These are phyloP conservation scores for Ariolimax columbianus DNA, from an alignment of 2,888 invertebrate genomes.

Conservation along the genomic window DNA sequence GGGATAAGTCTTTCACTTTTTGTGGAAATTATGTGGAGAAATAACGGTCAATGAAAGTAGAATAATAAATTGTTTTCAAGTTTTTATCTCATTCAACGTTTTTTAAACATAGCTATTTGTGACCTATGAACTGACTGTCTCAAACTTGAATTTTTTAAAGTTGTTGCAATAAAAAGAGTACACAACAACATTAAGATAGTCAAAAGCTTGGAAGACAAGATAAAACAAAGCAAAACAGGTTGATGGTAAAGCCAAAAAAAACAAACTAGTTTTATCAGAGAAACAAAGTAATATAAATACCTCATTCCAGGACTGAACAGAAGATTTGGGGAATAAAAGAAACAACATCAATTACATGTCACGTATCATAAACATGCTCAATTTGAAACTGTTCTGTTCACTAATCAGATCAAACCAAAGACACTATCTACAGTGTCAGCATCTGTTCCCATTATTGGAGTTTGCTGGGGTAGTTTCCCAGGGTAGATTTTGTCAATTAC, in stretches of 20 bases:
- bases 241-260: neutral
- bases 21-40: too few species aligned
- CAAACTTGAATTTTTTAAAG: neutral
- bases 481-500: too few species aligned
- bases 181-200: neutral
- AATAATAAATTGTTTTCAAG: too few species aligned
- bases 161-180: too few species aligned
- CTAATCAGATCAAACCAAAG: too few species aligned
- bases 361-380: neutral
- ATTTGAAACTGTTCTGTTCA: too few species aligned
- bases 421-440: too few species aligned
- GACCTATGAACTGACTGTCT: neutral
- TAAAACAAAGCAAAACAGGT: neutral
- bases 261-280: neutral
- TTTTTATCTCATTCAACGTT: neutral
- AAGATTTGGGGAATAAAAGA: constrained; percentile 6
- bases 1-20: too few species aligned
- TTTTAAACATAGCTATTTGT: neutral
- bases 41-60: too few species aligned
- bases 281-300: constrained; percentile 46
- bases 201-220: neutral
- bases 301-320: constrained; percentile 57
- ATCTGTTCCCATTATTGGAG: too few species aligned
- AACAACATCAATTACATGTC: neutral
- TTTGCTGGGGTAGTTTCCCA: too few species aligned